These are phyloP conservation scores for Apodemus sylvaticus DNA, from an alignment of 2,113 vertebrate genomes.

Conservation along the genomic window DNA sequence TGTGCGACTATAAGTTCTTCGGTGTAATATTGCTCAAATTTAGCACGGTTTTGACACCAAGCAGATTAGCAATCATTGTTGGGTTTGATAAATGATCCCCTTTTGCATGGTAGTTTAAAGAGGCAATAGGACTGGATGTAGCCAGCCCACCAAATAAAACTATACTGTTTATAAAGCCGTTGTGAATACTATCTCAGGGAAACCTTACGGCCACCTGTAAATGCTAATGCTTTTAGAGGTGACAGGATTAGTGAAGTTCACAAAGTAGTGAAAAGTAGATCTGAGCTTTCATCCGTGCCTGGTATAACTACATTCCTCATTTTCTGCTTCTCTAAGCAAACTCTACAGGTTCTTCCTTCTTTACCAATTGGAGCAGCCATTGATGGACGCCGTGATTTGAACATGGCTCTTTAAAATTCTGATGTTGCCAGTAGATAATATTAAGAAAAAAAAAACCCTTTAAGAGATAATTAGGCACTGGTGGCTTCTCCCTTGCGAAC, in stretches of 20 bases:
- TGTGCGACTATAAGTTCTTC: not conserved
- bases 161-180: not conserved
- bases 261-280: not conserved
- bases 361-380: not conserved
- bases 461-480: not conserved
- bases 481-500: not conserved
- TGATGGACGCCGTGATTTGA: not conserved
- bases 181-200: slow-evolving; percentile 12
- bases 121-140: not conserved
- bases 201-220: not conserved
- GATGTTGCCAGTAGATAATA: not conserved
- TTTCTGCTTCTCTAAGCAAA: not conserved
- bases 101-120: slow-evolving; percentile 16
- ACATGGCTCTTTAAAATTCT: not conserved
- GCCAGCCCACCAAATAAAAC: not conserved
- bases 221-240: not conserved
- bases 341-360: not conserved
- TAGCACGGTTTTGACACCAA: not conserved
- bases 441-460: not conserved
- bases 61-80: slow-evolving; percentile 35
- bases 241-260: not conserved
- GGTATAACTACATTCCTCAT: not conserved
- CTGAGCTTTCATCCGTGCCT: not conserved
- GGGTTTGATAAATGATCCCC: slow-evolving; percentile 27
- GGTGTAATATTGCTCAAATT: not conserved